Evolutionary conservation across 2,888 invertebrate species (phyloP), one percentile per base, ranked within the genome.

Genomic region (Andrena fulva): DNA sequence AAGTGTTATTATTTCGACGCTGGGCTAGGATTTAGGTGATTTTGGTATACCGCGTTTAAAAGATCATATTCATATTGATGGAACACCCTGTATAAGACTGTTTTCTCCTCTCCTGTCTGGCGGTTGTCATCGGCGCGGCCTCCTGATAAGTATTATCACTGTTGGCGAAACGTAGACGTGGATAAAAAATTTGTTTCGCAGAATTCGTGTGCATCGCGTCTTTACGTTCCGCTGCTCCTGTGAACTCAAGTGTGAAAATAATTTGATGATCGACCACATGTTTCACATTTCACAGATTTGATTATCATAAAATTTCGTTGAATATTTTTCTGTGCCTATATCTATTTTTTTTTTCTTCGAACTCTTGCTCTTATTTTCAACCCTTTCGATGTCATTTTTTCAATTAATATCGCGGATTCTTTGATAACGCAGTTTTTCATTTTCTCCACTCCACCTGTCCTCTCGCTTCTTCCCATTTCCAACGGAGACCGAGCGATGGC

Each of bases 101-200:
- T 72, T 76, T 76, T 62, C n/a, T 31, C 31, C 52, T 56, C 63
- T 63, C 16, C 59, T 60, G 74, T 64, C 64, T 77, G 79, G 67
- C 52, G 69, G 77, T 60, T 82, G 77, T 77, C 82, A 69, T 69
- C 63, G 68, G 66, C 54, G 60, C 63, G 60, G 82, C 68, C 68
- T 77, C 42, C 71, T 68, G 79, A 85, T 85, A 85, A 80, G 29
- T 33, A 33, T 85, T 86, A 85, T 86, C 82, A 56, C 62, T 71
- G 76, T 86, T 71, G 56, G 76, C 54, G 50, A 76, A 66, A 64
- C 60, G 33, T 74, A 72, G 62, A 63, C 66, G 71, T 56, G 50
- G 66, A 75, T 85, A 86, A 85, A 83, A 78, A 78, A 64, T 66
- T 68, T 71, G 66, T 82, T 85, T 77, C 73, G 78, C 79, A 60